phyloP scores from a whole-genome alignment of 2,888 invertebrate genomes.

The Trissoscelio sp. region DNA sequence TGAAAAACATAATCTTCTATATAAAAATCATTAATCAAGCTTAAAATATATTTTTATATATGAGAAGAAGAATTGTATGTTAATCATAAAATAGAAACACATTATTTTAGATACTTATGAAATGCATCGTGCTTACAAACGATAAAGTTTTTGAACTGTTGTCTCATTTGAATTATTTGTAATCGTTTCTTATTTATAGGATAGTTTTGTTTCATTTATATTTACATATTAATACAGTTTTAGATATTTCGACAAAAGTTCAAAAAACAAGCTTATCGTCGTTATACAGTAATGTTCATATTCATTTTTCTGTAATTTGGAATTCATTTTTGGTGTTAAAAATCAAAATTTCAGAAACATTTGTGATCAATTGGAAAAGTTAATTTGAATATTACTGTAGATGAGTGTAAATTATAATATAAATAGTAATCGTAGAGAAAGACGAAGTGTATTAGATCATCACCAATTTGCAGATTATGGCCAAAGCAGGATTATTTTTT shows the following conservation, averaged over 20 bases:
- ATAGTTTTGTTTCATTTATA: neutral
- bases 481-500: conserved; percentile 83
- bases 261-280: neutral
- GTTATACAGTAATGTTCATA: neutral
- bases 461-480: conserved; percentile 71
- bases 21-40: no score
- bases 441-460: conserved; percentile 40
- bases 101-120: conserved; percentile 52
- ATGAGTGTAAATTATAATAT: conserved; percentile 35
- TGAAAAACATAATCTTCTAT: no score
- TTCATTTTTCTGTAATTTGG: neutral
- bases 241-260: neutral
- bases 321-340: neutral
- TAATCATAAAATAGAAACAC: no score
- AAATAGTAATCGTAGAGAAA: conserved; percentile 12
- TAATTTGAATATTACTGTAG: conserved; percentile 29
- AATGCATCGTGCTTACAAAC: conserved; percentile 34
- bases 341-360: neutral
- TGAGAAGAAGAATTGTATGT: no score
- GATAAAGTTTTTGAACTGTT: neutral
- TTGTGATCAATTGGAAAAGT: neutral
- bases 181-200: neutral
- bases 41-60: no score
- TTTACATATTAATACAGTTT: neutral
- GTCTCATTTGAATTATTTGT: neutral